phyloP scores from a whole-genome alignment of 2,797 vertebrate species.

The Sebastes cheni region DNA sequence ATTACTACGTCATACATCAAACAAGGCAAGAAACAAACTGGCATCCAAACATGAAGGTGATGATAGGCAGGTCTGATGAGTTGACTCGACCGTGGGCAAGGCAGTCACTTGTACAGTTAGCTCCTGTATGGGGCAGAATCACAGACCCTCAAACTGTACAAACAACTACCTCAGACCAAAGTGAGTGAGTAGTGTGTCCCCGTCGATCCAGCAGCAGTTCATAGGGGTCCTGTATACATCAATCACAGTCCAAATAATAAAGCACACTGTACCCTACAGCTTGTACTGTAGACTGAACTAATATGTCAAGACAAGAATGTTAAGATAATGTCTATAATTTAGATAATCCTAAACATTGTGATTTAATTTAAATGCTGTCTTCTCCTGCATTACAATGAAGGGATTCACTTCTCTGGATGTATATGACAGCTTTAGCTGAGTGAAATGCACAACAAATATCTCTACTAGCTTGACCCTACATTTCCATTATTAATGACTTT shows the following conservation, averaged over 20 bases:
- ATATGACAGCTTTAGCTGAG: neutral
- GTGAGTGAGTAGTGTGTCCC: constrained; percentile 81
- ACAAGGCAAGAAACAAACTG: neutral
- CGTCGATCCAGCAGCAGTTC: neutral
- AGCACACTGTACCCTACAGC: neutral
- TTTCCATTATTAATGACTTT: neutral
- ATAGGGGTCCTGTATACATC: neutral
- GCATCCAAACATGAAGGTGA: neutral
- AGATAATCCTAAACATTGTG: neutral
- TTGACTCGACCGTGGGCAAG: constrained; percentile 95
- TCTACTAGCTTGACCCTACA: neutral
- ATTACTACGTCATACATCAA: neutral
- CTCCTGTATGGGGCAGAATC: constrained; percentile 99
- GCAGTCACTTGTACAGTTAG: constrained; percentile 99
- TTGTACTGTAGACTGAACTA: neutral
- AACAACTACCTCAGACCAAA: constrained; percentile 99
- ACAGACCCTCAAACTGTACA: constrained; percentile 99
- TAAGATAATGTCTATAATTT: neutral
- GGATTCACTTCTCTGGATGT: neutral
- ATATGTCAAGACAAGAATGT: neutral
- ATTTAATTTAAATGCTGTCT: neutral
- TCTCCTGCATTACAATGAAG: neutral
- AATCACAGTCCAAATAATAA: neutral
- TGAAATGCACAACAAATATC: neutral
- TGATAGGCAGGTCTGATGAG: constrained; percentile 43